phyloP scores from a whole-genome alignment of 2,888 invertebrate species.

The Tigriopus californicus region DNA sequence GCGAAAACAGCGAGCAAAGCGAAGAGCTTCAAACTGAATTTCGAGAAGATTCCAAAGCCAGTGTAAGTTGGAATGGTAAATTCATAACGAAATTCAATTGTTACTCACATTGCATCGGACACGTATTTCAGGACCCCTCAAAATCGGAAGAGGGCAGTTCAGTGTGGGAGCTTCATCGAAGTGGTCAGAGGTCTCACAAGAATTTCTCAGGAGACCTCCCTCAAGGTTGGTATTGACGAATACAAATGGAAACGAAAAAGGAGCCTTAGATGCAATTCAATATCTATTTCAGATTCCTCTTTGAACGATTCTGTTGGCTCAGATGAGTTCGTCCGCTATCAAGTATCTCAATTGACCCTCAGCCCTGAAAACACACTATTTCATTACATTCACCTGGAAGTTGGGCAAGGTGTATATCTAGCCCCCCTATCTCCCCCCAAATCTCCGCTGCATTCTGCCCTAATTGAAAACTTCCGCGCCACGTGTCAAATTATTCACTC shows the following conservation, averaged over 20 bases:
- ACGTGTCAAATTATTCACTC: conserved; percentile 52
- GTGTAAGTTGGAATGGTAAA: neutral
- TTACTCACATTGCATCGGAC: neutral
- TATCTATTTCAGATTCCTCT: neutral
- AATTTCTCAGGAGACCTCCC: too few relatives aligned
- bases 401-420: conserved; percentile 47
- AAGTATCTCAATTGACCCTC: conserved; percentile 32
- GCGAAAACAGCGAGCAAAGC: neutral
- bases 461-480: conserved; percentile 48
- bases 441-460: conserved; percentile 32
- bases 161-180: neutral
- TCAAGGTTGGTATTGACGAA: too few relatives aligned
- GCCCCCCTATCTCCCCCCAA: conserved; percentile 32
- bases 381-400: conserved; percentile 53
- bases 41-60: neutral
- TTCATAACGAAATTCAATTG: neutral
- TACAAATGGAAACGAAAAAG: too few relatives aligned
- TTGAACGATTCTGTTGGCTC: neutral
- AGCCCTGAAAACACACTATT: conserved; percentile 52
- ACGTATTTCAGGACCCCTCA: neutral
- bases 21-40: neutral
- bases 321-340: neutral
- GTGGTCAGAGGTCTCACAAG: neutral
- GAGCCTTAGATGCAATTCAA: too few relatives aligned
- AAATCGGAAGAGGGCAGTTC: neutral